Evolutionary conservation across 1,140 invertebrate species (phyloP), one percentile per base, ranked within the genome.

Genomic region (Drosophila leontia): DNA sequence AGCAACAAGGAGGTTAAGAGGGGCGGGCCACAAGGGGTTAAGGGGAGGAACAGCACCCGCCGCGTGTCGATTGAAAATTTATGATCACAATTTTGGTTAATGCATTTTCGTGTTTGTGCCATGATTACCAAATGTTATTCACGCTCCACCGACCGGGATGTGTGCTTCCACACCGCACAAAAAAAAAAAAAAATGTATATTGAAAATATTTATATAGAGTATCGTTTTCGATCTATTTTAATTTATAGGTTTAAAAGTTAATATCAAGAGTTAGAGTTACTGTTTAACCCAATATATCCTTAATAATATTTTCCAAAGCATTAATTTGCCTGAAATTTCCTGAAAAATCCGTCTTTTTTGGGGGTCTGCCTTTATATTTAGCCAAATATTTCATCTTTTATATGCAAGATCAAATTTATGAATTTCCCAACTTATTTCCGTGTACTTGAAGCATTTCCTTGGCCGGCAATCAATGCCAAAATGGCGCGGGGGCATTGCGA

Each of bases 61-160:
- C 85, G 85, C 86, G 85, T 85, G 85, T 90, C 85, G 85, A 90
- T 90, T 90, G 81, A 90, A 90, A 90, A 90, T 90, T 90, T 90
- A 90, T 90, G 85, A 90, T 91, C 85, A 90, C 85, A 90, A 90
- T 90, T 90, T 90, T 90, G 86, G 85, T 90, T 90, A 90, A 90
- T 90, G 85, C 85, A 90, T 90, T 90, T 90, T 90, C 85, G 85
- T 90, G 85, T 90, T 90, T 90, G 85, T 90, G 85, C 81, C 85
- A 90, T 85, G 85, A 90, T 90, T 90, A 90, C 85, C 85, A 90
- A 90, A 90, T 90, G 86, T 90, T 90, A 90, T 90, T 90, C 85
- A 90, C 85, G 85, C 85, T 91, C 85, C 86, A 81, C 74, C 78
- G 84, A 83, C 75, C 53, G 58, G 69, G 71, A 84, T 72, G 65